phyloP scores from a whole-genome alignment of 2,113 vertebrate genomes.

The Mobula hypostoma region DNA sequence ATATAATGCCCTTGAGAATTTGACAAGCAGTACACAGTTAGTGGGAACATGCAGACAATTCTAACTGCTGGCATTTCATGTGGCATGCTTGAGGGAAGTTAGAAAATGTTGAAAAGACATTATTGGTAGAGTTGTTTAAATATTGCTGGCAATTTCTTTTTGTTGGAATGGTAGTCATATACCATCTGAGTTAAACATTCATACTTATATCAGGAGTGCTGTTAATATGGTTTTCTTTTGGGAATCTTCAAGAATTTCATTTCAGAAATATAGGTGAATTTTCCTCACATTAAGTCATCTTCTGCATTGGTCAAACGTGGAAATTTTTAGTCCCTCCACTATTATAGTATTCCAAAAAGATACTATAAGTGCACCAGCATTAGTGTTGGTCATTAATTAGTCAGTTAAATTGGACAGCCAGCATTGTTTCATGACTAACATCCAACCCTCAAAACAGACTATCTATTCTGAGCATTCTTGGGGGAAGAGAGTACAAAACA shows the following conservation, averaged over 20 bases:
- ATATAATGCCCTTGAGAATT: not conserved
- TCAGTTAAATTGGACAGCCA: too few relatives aligned
- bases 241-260: not conserved
- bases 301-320: not conserved
- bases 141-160: not conserved
- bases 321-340: not conserved
- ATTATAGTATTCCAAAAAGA: too few relatives aligned
- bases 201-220: not conserved
- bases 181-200: not conserved
- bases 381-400: too few relatives aligned
- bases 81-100: slow-evolving; percentile 5
- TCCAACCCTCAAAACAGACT: too few relatives aligned
- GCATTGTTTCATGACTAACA: too few relatives aligned
- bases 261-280: not conserved
- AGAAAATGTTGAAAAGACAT: not conserved
- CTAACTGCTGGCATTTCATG: not conserved
- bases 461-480: too few relatives aligned
- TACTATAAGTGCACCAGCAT: too few relatives aligned
- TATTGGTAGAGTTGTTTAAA: not conserved
- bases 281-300: not conserved
- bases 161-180: not conserved
- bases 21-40: slow-evolving; percentile 7
- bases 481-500: too few relatives aligned
- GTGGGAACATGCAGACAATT: not conserved
- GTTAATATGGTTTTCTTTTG: not conserved